A percentile compares a stretch with the other conserved stretches of the same genome.
Conservation (phyloP, 2,888 invertebrate genomes). For the Apantesis nais region DNA sequence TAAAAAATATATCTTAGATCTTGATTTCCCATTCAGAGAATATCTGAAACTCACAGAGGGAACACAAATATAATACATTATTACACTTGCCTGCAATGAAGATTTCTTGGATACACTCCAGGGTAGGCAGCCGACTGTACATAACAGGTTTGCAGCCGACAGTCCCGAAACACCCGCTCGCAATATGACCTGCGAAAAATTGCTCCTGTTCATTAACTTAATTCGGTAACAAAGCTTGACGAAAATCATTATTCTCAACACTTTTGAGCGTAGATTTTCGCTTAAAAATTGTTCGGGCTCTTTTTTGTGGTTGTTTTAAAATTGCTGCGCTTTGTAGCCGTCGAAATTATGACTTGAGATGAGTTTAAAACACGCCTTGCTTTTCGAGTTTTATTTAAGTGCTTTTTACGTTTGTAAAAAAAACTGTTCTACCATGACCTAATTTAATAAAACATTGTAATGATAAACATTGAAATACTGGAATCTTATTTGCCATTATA, state of each 20-base stretch:
- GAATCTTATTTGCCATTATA: too few species aligned
- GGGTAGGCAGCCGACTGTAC: constrained; percentile 97
- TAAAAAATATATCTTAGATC: neutral
- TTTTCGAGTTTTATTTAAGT: neutral
- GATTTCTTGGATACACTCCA: constrained; percentile 95
- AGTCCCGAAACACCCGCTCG: constrained; percentile 94
- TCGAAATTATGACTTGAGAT: constrained; percentile 17
- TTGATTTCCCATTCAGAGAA: too few species aligned
- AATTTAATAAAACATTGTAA: neutral
- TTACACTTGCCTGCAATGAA: constrained; percentile 89
- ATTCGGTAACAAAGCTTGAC: constrained; percentile 39
- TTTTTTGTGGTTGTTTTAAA: constrained; percentile 22
- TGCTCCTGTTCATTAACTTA: constrained; percentile 39
- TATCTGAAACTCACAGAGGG: constrained; percentile 4
- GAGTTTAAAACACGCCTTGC: constrained; percentile 2
- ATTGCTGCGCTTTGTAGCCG: constrained; percentile 21
- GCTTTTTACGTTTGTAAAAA: neutral
- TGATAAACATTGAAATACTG: neutral
- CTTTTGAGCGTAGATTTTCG: constrained; percentile 27
- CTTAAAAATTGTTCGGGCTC: constrained; percentile 22
- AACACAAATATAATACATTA: constrained; percentile 28
- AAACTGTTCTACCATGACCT: neutral
- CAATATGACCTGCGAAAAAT: constrained; percentile 90
- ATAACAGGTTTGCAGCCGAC: constrained; percentile 95
- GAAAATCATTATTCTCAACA: constrained; percentile 41